Evolutionary conservation across 2,113 vertebrate genomes (phyloP).

Genomic region (Lepus europaeus): DNA sequence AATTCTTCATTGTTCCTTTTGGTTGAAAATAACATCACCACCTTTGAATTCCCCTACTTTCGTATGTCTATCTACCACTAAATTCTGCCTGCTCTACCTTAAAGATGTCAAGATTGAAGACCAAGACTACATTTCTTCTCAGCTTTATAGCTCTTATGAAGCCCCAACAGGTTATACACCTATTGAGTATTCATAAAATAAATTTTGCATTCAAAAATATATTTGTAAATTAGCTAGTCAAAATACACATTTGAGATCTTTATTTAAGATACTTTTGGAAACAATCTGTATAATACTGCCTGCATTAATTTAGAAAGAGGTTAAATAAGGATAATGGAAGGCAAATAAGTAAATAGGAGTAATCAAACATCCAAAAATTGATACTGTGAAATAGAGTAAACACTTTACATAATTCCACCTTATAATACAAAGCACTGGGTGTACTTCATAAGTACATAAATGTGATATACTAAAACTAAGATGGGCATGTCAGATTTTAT

Average conservation of each 20-base stretch:
- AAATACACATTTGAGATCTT: conserved; percentile 10
- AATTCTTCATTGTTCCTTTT: not conserved
- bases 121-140: not conserved
- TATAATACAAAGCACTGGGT: not conserved
- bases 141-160: not conserved
- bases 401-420: not conserved
- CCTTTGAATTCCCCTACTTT: not conserved
- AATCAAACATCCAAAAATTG: not conserved
- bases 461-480: not conserved
- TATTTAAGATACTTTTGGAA: not conserved
- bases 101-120: not conserved
- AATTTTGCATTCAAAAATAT: conserved; percentile 24
- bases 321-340: not conserved
- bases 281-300: not conserved
- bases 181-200: conserved; percentile 14
- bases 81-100: not conserved
- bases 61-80: not conserved
- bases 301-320: conserved; percentile 21
- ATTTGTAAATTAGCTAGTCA: not conserved
- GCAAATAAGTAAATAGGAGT: not conserved
- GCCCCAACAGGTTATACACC: not conserved
- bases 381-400: not conserved
- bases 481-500: not conserved
- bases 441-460: not conserved
- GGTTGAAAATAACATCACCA: not conserved